phyloP scores from a whole-genome alignment of 2,113 vertebrate genomes.

The Calidris pugnax region DNA sequence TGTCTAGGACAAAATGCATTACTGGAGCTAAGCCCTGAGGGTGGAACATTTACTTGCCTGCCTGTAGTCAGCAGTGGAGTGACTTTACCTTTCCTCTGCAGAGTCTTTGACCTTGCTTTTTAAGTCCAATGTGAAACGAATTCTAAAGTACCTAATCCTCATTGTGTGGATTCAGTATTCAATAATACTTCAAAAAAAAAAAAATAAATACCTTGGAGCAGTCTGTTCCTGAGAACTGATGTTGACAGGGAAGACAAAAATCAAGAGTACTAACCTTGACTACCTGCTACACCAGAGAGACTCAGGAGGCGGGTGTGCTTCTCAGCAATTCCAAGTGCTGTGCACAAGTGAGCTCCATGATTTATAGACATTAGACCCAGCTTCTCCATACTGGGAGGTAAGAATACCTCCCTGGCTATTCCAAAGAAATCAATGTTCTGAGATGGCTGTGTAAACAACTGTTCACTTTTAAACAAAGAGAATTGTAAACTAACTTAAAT shows the following conservation, averaged over 20 bases:
- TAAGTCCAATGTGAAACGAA: constrained; percentile 54
- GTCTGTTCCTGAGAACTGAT: background rate
- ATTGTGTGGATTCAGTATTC: background rate
- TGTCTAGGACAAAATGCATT: background rate
- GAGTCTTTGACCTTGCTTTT: constrained; percentile 60
- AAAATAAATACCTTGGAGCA: background rate
- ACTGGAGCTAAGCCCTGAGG: background rate
- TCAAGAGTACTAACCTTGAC: background rate
- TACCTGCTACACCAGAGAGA: background rate
- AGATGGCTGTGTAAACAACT: background rate
- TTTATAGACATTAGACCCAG: background rate
- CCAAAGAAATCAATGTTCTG: fast-evolving
- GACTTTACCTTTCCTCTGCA: constrained; percentile 39
- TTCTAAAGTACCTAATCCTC: constrained; percentile 6
- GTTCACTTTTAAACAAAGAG: background rate
- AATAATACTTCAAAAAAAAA: background rate
- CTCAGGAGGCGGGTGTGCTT: background rate
- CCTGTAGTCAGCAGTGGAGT: constrained; percentile 34
- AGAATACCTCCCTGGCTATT: background rate
- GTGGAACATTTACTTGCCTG: background rate
- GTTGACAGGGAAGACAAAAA: constrained; percentile 15
- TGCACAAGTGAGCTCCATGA: background rate
- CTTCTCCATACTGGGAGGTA: background rate
- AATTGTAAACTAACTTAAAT: background rate
- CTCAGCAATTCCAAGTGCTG: background rate